Base-by-base conservation (phyloP, 2,113 vertebrate species). In the Edolisoma coerulescens region DNA sequence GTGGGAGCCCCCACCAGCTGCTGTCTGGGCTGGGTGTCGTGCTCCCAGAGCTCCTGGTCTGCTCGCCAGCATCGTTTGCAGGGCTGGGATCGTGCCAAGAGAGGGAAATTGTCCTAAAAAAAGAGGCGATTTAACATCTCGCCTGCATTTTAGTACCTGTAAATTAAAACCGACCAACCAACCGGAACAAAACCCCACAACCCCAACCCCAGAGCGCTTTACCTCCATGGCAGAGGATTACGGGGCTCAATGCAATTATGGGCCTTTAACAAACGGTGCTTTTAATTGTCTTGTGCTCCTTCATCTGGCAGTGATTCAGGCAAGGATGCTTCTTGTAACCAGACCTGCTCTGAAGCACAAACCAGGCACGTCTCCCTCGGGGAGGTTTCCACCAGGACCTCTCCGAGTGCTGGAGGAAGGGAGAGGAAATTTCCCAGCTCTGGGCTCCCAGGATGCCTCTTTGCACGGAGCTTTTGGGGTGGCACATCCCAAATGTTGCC, bases 1-100 rank as follows among this genome's bases (percentile, higher is more conserved):
- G 84, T 84, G 90, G 80, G 73, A 87, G 87, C 49, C 84, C 87
- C 22, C 33, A 47, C 44, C 92, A 94, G 92, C 90, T 91, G 87
- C 52, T 80, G 71, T 76, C 92, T 91, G 80, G 67, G 18, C 84
- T 69, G 74, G 47, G 61, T 91, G 67, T 76, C 52, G 3, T 30
- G 53, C 60, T 94, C 76, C 67, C 42, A 4, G 26, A 52, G 75
- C 63, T 96, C 59, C 54, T 30, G 39, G 35, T 18, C 80, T 1
- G 2, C 64, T 49, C 23, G 15, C 61, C 45, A 85, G 11, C 2
- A 0, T 16, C 35, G 4, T 13, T 65, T 64, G 24, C 68, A 65
- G 63, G 67, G 45, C 28, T 80, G 39, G 0, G 1, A 19, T 32
- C 27, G 21, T 2, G 84, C 37, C 37, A 65, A 19, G 8, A n/a